Evolutionary conservation across 2,888 invertebrate species (phyloP).

Genomic region (Lasioglossum morio): DNA sequence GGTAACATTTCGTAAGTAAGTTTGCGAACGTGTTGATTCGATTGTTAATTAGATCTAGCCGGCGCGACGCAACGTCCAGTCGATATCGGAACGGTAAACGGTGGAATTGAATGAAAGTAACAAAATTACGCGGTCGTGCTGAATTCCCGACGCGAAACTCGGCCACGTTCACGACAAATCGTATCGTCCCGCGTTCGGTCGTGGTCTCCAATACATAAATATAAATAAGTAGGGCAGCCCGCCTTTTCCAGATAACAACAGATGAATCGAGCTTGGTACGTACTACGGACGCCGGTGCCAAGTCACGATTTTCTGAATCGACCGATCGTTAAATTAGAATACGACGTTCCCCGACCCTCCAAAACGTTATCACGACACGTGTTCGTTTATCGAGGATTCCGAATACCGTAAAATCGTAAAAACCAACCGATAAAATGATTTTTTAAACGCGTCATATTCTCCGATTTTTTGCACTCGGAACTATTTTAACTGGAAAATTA

Average conservation of each 20-base stretch:
- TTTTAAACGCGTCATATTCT: not conserved
- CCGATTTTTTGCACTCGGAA: too few relatives aligned
- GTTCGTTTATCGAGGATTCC: not conserved
- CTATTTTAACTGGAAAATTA: too few relatives aligned
- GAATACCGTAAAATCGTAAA: not conserved
- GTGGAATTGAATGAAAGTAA: not conserved
- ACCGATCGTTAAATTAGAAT: conserved; percentile 17
- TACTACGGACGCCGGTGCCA: conserved; percentile 38
- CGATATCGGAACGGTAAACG: not conserved
- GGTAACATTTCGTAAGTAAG: not conserved
- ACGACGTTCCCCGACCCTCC: not conserved
- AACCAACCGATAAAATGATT: not conserved
- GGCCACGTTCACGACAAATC: conserved; percentile 29
- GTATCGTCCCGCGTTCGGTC: conserved; percentile 20
- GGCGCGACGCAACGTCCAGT: not conserved
- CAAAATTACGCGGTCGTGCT: not conserved
- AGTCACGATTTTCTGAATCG: conserved; percentile 41
- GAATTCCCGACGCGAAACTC: conserved; percentile 34
- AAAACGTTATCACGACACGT: not conserved
- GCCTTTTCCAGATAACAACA: conserved; percentile 45
- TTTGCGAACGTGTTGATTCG: not conserved
- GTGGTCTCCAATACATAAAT: conserved; percentile 53
- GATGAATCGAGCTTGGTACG: conserved; percentile 39
- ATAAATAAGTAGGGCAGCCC: conserved; percentile 49
- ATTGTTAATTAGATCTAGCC: not conserved